phyloP scores from a whole-genome alignment of 2,113 vertebrate species.

The Peromyscus leucopus region DNA sequence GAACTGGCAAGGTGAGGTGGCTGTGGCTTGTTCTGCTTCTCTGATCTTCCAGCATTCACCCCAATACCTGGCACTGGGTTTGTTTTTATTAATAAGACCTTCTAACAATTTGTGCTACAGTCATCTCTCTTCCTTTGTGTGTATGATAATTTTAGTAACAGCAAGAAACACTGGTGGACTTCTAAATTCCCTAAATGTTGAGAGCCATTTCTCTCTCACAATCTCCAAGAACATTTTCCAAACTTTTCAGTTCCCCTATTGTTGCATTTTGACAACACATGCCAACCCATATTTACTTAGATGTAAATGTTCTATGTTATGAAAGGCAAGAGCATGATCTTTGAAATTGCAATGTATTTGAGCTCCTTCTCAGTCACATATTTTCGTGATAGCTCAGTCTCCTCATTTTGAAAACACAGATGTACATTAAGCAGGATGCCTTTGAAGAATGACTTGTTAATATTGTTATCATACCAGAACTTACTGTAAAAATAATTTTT shows the following conservation, averaged over 20 bases:
- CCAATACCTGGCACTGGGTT: too few species aligned
- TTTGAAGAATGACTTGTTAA: background rate
- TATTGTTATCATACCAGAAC: background rate
- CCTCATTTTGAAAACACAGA: background rate
- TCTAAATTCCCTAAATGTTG: background rate
- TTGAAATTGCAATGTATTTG: background rate
- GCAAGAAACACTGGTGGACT: background rate
- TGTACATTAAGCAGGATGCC: background rate
- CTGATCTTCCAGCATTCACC: too few species aligned
- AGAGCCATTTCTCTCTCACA: background rate
- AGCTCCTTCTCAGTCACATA: background rate
- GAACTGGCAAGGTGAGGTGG: too few species aligned
- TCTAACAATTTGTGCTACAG: too few species aligned
- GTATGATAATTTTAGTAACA: background rate
- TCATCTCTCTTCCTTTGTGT: background rate
- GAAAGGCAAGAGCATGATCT: background rate
- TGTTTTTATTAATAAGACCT: too few species aligned
- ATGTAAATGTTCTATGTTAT: background rate
- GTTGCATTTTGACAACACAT: background rate
- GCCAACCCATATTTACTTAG: background rate
- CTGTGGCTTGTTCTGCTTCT: too few species aligned
- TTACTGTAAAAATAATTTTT: background rate
- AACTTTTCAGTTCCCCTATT: background rate
- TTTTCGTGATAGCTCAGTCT: background rate
- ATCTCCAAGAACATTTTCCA: background rate